phyloP scores from a whole-genome alignment of 2,888 invertebrate genomes.

The Metallyticus violacea region DNA sequence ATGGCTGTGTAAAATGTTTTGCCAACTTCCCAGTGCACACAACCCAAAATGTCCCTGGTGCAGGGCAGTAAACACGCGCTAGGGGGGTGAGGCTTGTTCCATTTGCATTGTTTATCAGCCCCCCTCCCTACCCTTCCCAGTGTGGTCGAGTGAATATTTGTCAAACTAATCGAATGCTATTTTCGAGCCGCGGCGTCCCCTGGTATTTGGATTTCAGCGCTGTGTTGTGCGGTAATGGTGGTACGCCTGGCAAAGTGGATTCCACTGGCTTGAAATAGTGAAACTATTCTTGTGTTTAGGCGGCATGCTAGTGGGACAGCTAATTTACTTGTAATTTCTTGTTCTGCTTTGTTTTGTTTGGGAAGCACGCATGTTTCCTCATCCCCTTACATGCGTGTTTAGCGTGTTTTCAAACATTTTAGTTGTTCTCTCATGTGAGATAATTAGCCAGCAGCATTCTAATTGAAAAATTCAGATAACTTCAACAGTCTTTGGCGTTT shows the following conservation, averaged over 20 bases:
- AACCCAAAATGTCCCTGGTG: neutral
- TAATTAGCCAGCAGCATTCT: too few relatives aligned
- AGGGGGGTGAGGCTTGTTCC: constrained; percentile 2
- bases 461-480: too few relatives aligned
- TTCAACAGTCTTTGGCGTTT: too few relatives aligned
- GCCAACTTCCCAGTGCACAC: neutral
- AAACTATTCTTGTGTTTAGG: neutral
- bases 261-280: too few relatives aligned
- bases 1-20: neutral
- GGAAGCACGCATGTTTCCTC: too few relatives aligned
- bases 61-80: neutral
- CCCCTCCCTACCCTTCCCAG: neutral
- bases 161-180: constrained; percentile 1
- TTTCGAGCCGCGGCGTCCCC: neutral
- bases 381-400: neutral
- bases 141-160: constrained; percentile 8
- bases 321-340: neutral
- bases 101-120: constrained; percentile 20
- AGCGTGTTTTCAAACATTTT: neutral
- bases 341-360: too few relatives aligned
- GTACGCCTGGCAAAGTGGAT: neutral
- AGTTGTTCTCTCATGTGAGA: too few relatives aligned
- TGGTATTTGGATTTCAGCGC: neutral
- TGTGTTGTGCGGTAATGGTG: neutral
- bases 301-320: too few relatives aligned